phyloP scores from a whole-genome alignment of 2,888 invertebrate species.

The Cotesia congregata region DNA sequence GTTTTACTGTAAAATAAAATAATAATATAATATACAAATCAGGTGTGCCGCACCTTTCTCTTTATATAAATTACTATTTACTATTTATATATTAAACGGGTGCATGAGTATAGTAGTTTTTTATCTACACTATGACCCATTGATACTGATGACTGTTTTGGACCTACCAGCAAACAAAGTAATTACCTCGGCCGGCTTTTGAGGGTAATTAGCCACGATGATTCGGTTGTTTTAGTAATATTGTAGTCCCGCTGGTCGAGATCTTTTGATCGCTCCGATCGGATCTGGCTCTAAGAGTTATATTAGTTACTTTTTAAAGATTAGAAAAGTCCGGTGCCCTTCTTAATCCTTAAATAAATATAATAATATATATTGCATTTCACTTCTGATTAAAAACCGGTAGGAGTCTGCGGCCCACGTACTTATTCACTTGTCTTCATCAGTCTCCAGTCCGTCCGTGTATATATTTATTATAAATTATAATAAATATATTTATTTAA shows the following conservation, averaged over 20 bases:
- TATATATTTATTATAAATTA: neutral
- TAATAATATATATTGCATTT: neutral
- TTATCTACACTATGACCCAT: neutral
- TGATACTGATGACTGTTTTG: neutral
- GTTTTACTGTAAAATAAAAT: neutral
- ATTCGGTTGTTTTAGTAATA: neutral
- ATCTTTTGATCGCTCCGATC: neutral
- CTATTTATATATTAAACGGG: neutral
- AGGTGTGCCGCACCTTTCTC: neutral
- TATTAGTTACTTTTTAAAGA: neutral
- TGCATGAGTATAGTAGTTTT: conserved; percentile 40
- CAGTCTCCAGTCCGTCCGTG: neutral
- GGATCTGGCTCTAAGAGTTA: neutral
- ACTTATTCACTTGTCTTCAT: neutral
- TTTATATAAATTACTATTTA: conserved; percentile 36
- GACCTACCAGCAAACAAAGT: neutral
- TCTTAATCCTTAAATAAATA: neutral
- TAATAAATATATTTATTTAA: neutral
- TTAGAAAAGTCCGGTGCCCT: neutral
- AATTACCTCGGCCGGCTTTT: neutral
- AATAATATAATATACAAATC: neutral
- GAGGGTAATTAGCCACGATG: neutral
- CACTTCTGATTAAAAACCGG: conserved; percentile 1
- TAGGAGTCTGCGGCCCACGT: neutral
- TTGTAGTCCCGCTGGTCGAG: neutral